phyloP scores from a whole-genome alignment of 2,888 invertebrate species.

The Troilus luridus region DNA sequence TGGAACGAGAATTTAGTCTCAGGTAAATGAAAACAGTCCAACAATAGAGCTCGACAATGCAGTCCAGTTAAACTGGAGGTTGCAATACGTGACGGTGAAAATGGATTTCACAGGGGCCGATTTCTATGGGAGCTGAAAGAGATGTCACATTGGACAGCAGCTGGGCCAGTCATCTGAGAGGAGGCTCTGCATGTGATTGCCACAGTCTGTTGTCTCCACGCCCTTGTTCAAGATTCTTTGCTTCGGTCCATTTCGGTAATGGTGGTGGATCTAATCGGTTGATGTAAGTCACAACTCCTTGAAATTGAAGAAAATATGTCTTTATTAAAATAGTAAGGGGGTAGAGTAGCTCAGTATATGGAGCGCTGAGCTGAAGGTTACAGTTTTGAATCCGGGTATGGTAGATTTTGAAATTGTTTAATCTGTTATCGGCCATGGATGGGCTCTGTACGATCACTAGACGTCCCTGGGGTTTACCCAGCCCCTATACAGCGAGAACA shows the following conservation, averaged over 20 bases:
- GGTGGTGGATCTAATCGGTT: not conserved
- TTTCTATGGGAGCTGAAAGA: not conserved
- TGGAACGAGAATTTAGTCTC: conserved; percentile 11
- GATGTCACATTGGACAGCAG: not conserved
- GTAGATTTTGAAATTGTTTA: too few relatives aligned
- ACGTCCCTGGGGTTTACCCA: too few relatives aligned
- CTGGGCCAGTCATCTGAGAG: not conserved
- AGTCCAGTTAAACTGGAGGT: conserved; percentile 16
- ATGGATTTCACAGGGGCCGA: conserved; percentile 22
- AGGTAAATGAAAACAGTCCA: conserved; percentile 19
- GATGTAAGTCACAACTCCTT: too few relatives aligned
- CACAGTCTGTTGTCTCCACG: not conserved
- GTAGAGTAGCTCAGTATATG: too few relatives aligned
- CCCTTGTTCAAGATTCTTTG: not conserved
- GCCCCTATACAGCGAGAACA: too few relatives aligned
- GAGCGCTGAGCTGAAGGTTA: too few relatives aligned
- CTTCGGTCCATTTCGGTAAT: not conserved
- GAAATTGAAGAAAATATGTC: too few relatives aligned
- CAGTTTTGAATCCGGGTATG: too few relatives aligned
- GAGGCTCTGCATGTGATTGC: not conserved
- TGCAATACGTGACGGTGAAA: conserved; percentile 7
- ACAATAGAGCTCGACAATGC: not conserved
- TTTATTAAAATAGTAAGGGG: too few relatives aligned
- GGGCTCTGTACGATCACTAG: too few relatives aligned
- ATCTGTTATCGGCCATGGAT: too few relatives aligned